Evolutionary conservation across 1,140 invertebrate species (phyloP).

Genomic region (Venturia canescens): DNA sequence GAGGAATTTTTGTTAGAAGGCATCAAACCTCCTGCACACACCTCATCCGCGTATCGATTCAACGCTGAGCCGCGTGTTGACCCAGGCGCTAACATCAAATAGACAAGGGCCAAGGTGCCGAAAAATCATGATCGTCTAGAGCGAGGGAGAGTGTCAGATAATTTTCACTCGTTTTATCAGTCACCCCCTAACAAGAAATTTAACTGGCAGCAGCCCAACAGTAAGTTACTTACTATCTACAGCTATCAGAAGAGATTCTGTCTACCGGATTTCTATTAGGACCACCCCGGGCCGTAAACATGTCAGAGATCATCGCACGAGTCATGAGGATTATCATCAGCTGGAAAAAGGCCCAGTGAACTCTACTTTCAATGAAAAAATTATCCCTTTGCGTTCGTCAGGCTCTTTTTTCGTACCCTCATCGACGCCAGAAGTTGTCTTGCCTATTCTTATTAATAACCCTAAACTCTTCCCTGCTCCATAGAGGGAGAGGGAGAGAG

Average conservation of each 20-base stretch:
- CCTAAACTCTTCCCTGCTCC: not conserved
- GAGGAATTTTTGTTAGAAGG: not conserved
- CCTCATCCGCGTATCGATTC: conserved; percentile 44
- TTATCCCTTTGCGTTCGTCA: not conserved
- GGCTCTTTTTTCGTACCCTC: not conserved
- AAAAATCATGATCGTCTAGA: too few relatives aligned
- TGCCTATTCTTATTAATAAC: not conserved
- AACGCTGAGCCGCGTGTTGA: conserved; percentile 65
- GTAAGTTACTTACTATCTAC: too few relatives aligned
- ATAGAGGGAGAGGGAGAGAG: too few relatives aligned
- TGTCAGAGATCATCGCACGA: too few relatives aligned
- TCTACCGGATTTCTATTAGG: too few relatives aligned
- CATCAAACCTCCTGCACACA: conserved; percentile 8
- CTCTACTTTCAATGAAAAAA: not conserved
- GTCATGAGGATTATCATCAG: not conserved
- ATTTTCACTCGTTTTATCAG: too few relatives aligned
- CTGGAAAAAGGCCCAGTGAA: not conserved
- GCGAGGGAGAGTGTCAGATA: too few relatives aligned
- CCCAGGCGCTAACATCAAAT: conserved; percentile 69
- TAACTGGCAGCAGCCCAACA: too few relatives aligned
- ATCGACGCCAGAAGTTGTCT: too few relatives aligned
- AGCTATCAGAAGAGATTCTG: too few relatives aligned
- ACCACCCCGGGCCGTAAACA: too few relatives aligned
- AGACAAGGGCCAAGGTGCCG: conserved; percentile 61
- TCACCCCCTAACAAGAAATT: too few relatives aligned